Evolutionary conservation across 2,113 vertebrate genomes (phyloP).

Genomic region (Erpornis zantholeuca): DNA sequence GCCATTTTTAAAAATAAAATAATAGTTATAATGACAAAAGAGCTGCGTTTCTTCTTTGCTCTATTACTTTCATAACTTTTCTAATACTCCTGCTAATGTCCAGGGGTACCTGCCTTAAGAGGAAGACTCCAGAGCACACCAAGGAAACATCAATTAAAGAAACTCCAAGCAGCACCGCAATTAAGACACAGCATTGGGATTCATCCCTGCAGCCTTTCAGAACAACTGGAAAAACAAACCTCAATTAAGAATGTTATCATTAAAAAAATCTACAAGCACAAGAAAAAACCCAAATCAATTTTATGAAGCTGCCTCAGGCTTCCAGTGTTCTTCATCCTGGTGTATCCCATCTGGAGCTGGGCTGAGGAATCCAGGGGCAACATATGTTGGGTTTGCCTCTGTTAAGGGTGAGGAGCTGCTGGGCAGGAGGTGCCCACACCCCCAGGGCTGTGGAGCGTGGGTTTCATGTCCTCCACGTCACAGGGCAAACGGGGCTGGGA

Average conservation of each 20-base stretch:
- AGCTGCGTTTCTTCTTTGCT: neutral
- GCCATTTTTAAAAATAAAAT: neutral
- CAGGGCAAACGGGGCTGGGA: accelerated
- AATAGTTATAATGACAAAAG: neutral
- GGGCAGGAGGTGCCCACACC: neutral
- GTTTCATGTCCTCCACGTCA: accelerated
- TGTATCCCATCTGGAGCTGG: neutral
- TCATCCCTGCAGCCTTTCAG: neutral
- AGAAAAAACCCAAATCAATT: neutral
- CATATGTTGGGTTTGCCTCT: neutral
- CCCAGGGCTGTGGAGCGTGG: neutral
- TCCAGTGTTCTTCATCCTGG: accelerated
- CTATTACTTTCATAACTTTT: neutral
- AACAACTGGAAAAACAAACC: neutral
- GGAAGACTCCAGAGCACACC: neutral
- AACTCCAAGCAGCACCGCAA: neutral
- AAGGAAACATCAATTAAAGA: neutral
- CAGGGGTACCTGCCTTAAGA: neutral
- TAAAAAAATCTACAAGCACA: neutral
- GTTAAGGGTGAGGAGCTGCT: neutral
- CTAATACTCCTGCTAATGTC: neutral
- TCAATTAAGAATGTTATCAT: neutral
- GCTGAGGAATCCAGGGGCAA: neutral
- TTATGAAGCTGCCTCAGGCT: neutral
- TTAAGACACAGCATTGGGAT: neutral